Conservation (phyloP, 23 tunicate species). For the Oikopleura dioica region DNA sequence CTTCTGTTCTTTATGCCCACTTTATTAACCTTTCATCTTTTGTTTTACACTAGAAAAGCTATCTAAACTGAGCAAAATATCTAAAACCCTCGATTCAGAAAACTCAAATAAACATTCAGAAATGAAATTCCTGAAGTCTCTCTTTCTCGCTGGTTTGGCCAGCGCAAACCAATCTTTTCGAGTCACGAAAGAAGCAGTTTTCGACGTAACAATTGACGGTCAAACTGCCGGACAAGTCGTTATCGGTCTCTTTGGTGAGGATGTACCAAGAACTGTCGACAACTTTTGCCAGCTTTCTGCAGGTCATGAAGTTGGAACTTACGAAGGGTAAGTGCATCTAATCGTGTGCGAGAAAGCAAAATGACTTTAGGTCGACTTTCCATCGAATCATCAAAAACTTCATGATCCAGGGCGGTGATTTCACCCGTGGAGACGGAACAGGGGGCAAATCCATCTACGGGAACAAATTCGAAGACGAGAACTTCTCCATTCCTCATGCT, state of each 20-base stretch:
- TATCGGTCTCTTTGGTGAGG: not conserved
- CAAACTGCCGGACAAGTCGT: not conserved
- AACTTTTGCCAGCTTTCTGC: not conserved
- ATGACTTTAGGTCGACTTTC: not conserved
- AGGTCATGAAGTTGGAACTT: not conserved
- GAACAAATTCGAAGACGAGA: not conserved
- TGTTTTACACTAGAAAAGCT: not conserved
- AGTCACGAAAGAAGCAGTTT: no score
- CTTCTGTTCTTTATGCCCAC: no score
- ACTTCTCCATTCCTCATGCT: not conserved
- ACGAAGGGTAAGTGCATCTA: not conserved
- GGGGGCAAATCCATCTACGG: constrained; percentile 6
- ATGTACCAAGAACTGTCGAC: not conserved
- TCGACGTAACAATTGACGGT: not conserved
- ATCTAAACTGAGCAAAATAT: not conserved
- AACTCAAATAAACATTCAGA: not conserved
- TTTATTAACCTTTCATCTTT: no score
- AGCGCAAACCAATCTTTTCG: no score
- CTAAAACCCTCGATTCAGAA: not conserved
- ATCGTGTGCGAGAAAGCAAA: not conserved
- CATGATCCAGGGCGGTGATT: constrained; percentile 13
- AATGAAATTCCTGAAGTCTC: no score
- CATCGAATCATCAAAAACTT: constrained; percentile 2
- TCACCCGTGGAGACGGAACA: not conserved
- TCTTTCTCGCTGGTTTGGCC: not conserved